Base-by-base conservation (phyloP, 1,140 invertebrate genomes). In the Oscheius sp. region DNA sequence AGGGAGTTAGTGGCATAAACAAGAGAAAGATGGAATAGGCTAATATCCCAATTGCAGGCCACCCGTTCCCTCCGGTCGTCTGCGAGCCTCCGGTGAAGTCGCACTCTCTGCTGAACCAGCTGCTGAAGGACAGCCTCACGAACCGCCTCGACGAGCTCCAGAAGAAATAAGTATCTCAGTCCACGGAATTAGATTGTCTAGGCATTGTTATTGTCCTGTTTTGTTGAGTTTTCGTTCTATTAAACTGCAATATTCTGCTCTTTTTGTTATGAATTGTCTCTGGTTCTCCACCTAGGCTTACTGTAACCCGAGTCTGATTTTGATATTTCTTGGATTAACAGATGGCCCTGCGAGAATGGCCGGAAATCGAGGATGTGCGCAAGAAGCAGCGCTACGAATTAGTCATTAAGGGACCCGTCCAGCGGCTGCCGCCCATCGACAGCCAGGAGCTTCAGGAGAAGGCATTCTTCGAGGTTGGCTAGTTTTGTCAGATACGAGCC, bases 21-120 rank as follows among this genome's bases (percentile, higher is more conserved):
- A n/a, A n/a, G n/a, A n/a, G n/a, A n/a, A n/a, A n/a, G n/a, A n/a
- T n/a, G n/a, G n/a, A 26, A 81, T 34, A 75, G 1, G 18, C 13
- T 32, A 26, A 20, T n/a, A 29, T 61, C 62, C 18, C 75, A 76
- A 31, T 15, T 72, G 1, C n/a, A 74, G 72, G 75, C 26, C 75
- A 76, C 52, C 75, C 75, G 7, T 76, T 76, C 38, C 75, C 75
- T 35, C 20, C 52, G 34, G 65, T 76, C 15, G 42, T 78, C 13
- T 23, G 55, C 2, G 29, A 28, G 20, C 31, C 35, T n/a, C n/a
- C 20, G 32, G 65, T 61, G 10, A 28, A 69, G 20, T 63, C 71
- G 23, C 28, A 68, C 18, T 75, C 65, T 28, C 46, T 75, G 32
- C 52, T 76, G 3, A 68, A 76, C 64, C 45, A 74, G 10, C 66